Conservation (phyloP, 2,113 vertebrate genomes). For the Malurus cyaneus region DNA sequence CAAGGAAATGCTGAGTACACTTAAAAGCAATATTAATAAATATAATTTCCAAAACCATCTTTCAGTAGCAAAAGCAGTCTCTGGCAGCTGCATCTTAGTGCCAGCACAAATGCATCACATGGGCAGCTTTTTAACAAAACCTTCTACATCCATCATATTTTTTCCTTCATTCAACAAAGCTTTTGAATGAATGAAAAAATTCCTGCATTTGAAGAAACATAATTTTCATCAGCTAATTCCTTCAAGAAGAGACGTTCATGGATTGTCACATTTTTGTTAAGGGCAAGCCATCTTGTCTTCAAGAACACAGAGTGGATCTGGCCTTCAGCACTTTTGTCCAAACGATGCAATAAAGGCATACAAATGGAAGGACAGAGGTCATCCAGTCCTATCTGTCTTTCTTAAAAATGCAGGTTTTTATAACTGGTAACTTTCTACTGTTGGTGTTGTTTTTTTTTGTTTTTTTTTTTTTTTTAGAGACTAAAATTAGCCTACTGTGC, state of each 20-base stretch:
- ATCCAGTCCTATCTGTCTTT: not conserved
- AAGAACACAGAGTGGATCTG: not conserved
- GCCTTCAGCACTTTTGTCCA: not conserved
- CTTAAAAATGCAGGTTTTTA: not conserved
- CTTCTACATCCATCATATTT: not conserved
- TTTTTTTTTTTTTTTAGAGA: not conserved
- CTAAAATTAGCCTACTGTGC: not conserved
- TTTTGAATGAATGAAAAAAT: not conserved
- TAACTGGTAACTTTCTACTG: too few species aligned
- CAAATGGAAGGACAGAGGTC: not conserved
- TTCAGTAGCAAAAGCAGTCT: not conserved
- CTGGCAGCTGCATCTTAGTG: not conserved
- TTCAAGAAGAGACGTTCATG: not conserved
- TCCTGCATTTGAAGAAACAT: not conserved
- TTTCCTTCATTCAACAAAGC: not conserved
- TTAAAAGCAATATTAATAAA: not conserved
- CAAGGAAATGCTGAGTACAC: not conserved
- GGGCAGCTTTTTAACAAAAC: not conserved
- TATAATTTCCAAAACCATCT: not conserved
- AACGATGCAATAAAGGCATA: rapidly evolving
- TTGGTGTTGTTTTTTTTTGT: too few species aligned
- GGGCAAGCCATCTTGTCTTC: not conserved
- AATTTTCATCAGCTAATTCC: not conserved
- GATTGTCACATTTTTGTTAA: not conserved
- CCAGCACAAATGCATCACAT: not conserved